Base-by-base conservation (phyloP, 2,113 vertebrate genomes). In the Chelonoidis abingdonii region DNA sequence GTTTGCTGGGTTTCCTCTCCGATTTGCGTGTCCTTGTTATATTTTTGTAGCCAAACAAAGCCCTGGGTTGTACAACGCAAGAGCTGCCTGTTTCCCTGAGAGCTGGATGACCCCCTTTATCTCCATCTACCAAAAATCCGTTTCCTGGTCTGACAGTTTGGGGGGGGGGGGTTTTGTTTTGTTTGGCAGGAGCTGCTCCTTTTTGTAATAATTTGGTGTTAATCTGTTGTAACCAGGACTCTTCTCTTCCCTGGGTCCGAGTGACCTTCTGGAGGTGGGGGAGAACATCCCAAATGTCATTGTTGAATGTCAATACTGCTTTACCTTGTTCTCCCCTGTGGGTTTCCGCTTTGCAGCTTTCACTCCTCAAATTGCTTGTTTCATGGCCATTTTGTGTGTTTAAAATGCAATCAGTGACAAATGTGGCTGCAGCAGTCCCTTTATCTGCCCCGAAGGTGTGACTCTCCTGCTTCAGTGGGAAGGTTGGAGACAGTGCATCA, bases 1-100 rank as follows among this genome's bases (percentile, higher is more conserved):
- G 93, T 80, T 90, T 94, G 86, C 72, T 96, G 95, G 65, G 93
- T 97, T 97, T 97, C 97, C 96, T 96, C 95, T 97, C 49, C 14
- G 47, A 8, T 49, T 21, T 41, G 29, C 16, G 35, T 75, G 35
- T 25, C 4, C 10, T 52, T 9, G 5, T 84, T 62, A 88, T 83
- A 88, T 53, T 84, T 88, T 52, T 53, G 65, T 35, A 72, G 65
- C 83, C 78, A 69, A 84, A 65, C 65, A 72, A 72, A 72, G n/a
- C 19, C 65, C 17, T 8, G 17, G 62, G 62, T n/a, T 17, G 62
- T n/a, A n/a, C 17, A n/a, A 38, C 3, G n/a, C 21, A 9, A 38
- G 17, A 21, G n/a, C 21, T 9, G 65, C 10, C 19, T 22, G 54
- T 65, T 84, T 69, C 91, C 91, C 13, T 29, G 62, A 8, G 56